Evolutionary conservation across 92 coral and sea anemone genomes (phyloP).

Genomic region (Phymanthus crucifer): DNA sequence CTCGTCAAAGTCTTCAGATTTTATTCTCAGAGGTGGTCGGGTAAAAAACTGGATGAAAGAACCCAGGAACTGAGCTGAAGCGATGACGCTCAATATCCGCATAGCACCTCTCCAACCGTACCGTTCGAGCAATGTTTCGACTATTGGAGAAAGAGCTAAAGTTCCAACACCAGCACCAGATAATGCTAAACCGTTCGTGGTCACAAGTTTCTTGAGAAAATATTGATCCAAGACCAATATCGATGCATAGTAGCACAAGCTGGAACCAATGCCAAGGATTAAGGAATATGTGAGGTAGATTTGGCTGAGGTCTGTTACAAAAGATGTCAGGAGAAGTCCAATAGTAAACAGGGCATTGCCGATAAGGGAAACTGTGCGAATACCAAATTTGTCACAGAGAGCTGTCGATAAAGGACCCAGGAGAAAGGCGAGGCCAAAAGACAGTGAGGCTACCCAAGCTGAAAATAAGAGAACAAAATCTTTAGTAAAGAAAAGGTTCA

Average conservation of each 20-base stretch:
- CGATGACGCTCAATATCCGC: slow-evolving; percentile 67
- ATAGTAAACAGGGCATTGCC: slow-evolving; percentile 65
- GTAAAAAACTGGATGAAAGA: slow-evolving; percentile 66
- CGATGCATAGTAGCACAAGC: slow-evolving; percentile 74
- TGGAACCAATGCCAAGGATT: slow-evolving; percentile 62
- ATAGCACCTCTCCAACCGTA: slow-evolving; percentile 77
- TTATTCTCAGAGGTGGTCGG: slow-evolving; percentile 41
- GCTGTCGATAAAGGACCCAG: slow-evolving; percentile 63
- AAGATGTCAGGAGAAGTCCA: slow-evolving; percentile 63
- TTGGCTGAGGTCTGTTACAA: slow-evolving; percentile 48
- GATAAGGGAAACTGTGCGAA: slow-evolving; percentile 46
- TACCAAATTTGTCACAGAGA: slow-evolving; percentile 59
- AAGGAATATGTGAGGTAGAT: slow-evolving; percentile 83
- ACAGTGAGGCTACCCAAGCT: slow-evolving; percentile 84
- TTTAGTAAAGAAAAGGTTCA: not conserved
- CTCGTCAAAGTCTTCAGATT: slow-evolving; percentile 28
- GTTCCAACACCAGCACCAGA: slow-evolving; percentile 95
- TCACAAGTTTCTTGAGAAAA: slow-evolving; percentile 66
- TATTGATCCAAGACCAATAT: slow-evolving; percentile 66
- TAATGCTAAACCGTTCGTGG: slow-evolving; percentile 85
- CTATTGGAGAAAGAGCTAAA: slow-evolving; percentile 71
- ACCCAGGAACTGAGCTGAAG: slow-evolving; percentile 50
- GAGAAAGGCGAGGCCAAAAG: slow-evolving; percentile 71
- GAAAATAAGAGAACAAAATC: slow-evolving; percentile 5
- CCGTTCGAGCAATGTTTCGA: slow-evolving; percentile 59